phyloP scores from a whole-genome alignment of 2,113 vertebrate genomes.

The Choloepus hoffmanni region DNA sequence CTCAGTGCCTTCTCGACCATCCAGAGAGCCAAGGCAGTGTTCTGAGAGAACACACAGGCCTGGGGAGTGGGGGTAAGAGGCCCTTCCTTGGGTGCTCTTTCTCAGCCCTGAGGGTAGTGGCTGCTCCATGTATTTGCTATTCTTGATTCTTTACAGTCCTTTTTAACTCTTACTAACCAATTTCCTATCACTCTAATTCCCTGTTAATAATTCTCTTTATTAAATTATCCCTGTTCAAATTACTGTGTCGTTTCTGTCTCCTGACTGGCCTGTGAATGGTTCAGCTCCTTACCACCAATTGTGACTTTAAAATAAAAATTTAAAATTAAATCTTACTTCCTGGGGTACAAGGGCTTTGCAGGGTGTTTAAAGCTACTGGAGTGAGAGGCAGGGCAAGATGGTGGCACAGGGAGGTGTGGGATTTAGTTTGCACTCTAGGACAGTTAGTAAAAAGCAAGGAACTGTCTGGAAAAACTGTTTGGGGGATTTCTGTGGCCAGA shows the following conservation, averaged over 20 bases:
- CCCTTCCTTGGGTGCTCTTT: background rate
- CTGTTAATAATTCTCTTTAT: background rate
- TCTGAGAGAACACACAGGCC: background rate
- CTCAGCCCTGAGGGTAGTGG: background rate
- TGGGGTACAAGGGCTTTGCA: background rate
- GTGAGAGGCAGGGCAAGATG: background rate
- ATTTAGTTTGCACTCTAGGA: no score
- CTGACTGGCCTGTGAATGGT: background rate
- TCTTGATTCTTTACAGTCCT: background rate
- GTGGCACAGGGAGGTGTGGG: no score
- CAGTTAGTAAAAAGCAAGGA: no score
- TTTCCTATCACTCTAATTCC: background rate
- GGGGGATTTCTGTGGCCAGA: no score
- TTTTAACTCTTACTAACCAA: background rate
- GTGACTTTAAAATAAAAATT: background rate
- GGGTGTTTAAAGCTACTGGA: background rate
- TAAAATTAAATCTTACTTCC: conserved; percentile 51
- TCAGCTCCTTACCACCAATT: background rate
- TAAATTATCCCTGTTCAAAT: background rate
- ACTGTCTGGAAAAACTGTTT: no score
- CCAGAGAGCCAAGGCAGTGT: background rate
- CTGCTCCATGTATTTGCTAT: background rate
- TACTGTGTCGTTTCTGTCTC: background rate
- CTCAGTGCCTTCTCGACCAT: background rate
- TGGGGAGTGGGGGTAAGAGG: accelerated